A percentile compares a stretch with the other conserved stretches of the same genome.
Evolutionary conservation across 1,140 invertebrate genomes (phyloP).

Genomic region (Saccostrea cuccullata): DNA sequence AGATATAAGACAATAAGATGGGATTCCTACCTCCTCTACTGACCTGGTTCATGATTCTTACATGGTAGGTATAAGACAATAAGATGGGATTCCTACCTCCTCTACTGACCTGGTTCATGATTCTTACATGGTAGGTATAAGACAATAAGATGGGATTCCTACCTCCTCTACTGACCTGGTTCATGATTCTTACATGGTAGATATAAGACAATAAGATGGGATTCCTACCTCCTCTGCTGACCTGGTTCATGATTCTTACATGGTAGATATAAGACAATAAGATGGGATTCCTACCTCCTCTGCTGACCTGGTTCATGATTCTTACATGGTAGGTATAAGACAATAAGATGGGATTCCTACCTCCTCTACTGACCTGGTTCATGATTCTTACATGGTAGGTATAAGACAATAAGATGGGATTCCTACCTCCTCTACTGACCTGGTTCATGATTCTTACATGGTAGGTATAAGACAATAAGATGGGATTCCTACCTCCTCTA

Average conservation of each 20-base stretch:
- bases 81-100: not conserved
- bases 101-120: not conserved
- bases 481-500: not conserved
- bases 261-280: not conserved
- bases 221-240: not conserved
- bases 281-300: not conserved
- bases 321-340: not conserved
- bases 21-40: not conserved
- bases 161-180: not conserved
- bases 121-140: not conserved
- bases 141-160: not conserved
- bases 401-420: not conserved
- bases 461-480: not conserved
- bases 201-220: not conserved
- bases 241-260: slow-evolving; percentile 7
- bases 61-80: not conserved
- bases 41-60: slow-evolving; percentile 2
- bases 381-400: not conserved
- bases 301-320: slow-evolving; percentile 1
- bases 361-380: not conserved
- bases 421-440: not conserved
- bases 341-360: not conserved
- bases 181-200: slow-evolving; percentile 6
- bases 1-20: not conserved
- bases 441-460: slow-evolving; percentile 13